phyloP scores from a whole-genome alignment of 2,888 invertebrate species.

The Camptogramma bilineatum region DNA sequence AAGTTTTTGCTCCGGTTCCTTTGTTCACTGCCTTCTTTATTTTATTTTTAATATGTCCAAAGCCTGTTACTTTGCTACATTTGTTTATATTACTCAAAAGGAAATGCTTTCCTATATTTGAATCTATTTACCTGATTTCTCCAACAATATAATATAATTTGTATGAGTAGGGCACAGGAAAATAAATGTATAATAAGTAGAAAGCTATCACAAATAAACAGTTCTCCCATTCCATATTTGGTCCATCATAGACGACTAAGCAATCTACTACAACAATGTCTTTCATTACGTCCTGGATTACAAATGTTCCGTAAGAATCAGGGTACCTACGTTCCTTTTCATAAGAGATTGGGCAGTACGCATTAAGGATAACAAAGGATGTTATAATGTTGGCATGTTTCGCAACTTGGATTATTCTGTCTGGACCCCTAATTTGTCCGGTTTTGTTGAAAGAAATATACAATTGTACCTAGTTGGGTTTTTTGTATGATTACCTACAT shows the following conservation, averaged over 20 bases:
- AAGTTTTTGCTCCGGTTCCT: not conserved
- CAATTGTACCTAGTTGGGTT: too few relatives aligned
- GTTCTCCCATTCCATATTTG: not conserved
- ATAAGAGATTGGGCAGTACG: slow-evolving; percentile 60
- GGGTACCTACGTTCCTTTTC: slow-evolving; percentile 59
- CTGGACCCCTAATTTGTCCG: slow-evolving; percentile 34
- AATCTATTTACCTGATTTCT: not conserved
- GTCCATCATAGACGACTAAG: slow-evolving; percentile 7
- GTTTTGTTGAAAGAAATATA: slow-evolving; percentile 23
- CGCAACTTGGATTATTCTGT: slow-evolving; percentile 24
- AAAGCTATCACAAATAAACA: slow-evolving; percentile 3
- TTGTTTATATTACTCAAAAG: too few relatives aligned
- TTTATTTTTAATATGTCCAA: not conserved
- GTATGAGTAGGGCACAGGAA: not conserved
- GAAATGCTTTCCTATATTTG: too few relatives aligned
- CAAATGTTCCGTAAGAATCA: slow-evolving; percentile 55
- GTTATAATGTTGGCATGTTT: slow-evolving; percentile 43
- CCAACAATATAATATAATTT: not conserved
- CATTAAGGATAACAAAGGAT: slow-evolving; percentile 58
- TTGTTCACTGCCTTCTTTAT: not conserved
- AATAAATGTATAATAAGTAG: not conserved
- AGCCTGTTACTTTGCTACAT: too few relatives aligned
- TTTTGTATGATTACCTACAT: not conserved
- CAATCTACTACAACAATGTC: slow-evolving; percentile 27
- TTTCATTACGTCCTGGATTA: slow-evolving; percentile 51